Evolutionary conservation across 64 coral and sea anemone genomes (phyloP).

Genomic region (Montipora capricornis): DNA sequence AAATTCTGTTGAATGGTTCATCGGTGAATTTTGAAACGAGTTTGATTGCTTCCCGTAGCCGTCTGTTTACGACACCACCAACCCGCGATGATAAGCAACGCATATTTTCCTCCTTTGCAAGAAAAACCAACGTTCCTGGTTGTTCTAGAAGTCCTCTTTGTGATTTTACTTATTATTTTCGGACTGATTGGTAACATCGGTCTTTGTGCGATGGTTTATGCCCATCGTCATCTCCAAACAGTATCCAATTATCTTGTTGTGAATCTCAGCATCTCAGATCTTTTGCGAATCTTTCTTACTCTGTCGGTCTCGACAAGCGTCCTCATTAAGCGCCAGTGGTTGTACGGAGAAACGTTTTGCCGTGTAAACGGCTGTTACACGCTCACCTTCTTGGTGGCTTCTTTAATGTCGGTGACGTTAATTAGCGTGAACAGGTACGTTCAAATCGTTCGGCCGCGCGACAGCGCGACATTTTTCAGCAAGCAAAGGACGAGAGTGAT

Average conservation of each 20-base stretch:
- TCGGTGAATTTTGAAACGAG: background rate
- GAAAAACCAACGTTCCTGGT: background rate
- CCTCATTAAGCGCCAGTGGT: constrained; percentile 73
- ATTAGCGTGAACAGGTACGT: constrained; percentile 86
- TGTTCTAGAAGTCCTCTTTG: constrained; percentile 52
- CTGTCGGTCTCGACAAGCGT: constrained; percentile 74
- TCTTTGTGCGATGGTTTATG: constrained; percentile 65
- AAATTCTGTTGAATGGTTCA: too few relatives aligned
- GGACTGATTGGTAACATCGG: constrained; percentile 83
- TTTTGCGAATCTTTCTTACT: constrained; percentile 68
- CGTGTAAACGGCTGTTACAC: constrained; percentile 90
- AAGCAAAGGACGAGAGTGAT: constrained; percentile 39
- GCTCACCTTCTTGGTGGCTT: constrained; percentile 59
- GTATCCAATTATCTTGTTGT: constrained; percentile 71
- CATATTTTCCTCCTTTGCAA: background rate
- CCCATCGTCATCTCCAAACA: constrained; percentile 54
- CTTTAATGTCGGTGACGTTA: constrained; percentile 76
- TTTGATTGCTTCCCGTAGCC: too few relatives aligned
- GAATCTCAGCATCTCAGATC: constrained; percentile 77
- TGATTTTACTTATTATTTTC: constrained; percentile 70
- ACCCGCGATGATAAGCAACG: background rate
- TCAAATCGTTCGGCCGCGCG: constrained; percentile 53
- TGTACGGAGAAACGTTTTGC: constrained; percentile 67
- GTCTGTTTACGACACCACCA: background rate
- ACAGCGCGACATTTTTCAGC: constrained; percentile 61